Percentiles rank a stretch among this genome's conserved stretches.
Conservation (phyloP, 2,113 vertebrate species). For the Heterocephalus glaber region DNA sequence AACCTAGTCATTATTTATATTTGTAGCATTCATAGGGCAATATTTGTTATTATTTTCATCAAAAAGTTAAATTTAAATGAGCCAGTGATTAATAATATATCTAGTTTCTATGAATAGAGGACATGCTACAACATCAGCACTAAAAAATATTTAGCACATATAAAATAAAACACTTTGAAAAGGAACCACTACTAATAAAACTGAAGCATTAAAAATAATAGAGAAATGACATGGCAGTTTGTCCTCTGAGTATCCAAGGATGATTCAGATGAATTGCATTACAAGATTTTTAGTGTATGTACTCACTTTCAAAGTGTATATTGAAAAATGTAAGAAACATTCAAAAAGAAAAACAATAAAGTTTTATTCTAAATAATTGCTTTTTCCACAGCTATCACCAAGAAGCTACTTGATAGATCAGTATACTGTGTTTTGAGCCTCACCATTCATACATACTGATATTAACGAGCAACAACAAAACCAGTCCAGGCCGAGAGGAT, state of each 20-base stretch:
- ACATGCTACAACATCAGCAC: not conserved
- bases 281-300: not conserved
- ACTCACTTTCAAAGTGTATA: not conserved
- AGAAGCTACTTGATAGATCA: not conserved
- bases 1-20: not conserved
- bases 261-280: not conserved
- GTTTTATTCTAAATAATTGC: not conserved
- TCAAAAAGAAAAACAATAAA: not conserved
- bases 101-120: not conserved
- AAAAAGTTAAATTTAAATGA: constrained; percentile 27
- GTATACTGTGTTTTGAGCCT: not conserved
- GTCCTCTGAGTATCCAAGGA: not conserved
- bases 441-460: not conserved
- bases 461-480: not conserved
- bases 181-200: not conserved
- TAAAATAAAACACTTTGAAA: not conserved
- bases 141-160: not conserved
- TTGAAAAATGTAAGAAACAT: not conserved
- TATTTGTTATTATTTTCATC: not conserved
- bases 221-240: not conserved
- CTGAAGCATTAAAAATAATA: not conserved
- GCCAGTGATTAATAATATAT: not conserved
- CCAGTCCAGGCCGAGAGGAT: no score
- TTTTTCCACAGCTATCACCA: not conserved
- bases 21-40: not conserved